Conservation (phyloP, 2,888 invertebrate genomes). For the Odontothrips loti region DNA sequence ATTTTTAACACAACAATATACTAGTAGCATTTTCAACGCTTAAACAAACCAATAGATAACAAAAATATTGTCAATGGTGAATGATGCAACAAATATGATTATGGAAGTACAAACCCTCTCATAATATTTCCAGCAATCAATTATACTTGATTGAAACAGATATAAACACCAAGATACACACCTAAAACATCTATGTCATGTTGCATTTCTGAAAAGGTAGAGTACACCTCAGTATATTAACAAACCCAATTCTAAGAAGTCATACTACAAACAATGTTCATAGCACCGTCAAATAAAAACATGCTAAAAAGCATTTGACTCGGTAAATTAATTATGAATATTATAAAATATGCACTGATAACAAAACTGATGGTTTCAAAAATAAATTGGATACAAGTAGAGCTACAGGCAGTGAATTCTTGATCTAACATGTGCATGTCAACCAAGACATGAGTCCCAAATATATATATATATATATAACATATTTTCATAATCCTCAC, state of each 20-base stretch:
- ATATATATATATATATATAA: background rate
- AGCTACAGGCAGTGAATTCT: background rate
- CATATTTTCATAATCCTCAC: background rate
- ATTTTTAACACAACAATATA: background rate
- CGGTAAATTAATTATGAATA: background rate
- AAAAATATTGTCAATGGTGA: background rate
- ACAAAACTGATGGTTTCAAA: constrained; percentile 4
- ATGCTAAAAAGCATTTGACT: background rate
- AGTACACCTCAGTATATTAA: background rate
- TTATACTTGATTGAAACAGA: background rate
- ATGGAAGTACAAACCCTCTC: background rate
- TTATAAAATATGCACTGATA: background rate
- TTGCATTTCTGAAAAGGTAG: background rate
- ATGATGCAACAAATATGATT: background rate
- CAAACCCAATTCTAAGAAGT: background rate
- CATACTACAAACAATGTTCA: background rate
- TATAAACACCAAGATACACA: background rate
- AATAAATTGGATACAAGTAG: background rate
- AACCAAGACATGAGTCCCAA: no score
- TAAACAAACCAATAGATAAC: background rate
- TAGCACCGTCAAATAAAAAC: background rate
- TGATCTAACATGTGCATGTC: background rate
- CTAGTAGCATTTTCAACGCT: background rate
- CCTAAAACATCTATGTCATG: background rate
- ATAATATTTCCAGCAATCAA: constrained; percentile 18